Evolutionary conservation across 1,140 invertebrate genomes (phyloP).

Genomic region (Neoseiulus cucumeris): DNA sequence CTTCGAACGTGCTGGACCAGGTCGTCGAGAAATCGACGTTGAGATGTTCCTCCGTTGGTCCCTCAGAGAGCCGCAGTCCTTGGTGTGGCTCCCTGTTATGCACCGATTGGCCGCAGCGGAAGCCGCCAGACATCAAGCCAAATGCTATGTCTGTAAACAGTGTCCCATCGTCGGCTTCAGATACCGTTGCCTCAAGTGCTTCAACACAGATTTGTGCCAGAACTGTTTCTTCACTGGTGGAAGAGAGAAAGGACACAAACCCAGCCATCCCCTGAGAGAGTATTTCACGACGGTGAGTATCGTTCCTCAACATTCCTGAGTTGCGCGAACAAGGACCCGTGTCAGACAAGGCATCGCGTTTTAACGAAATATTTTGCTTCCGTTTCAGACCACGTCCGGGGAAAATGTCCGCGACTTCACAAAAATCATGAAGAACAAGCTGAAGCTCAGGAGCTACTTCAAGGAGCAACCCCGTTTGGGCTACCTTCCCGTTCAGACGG

Average conservation of each 20-base stretch:
- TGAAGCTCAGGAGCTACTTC: conserved; percentile 89
- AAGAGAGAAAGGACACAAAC: conserved; percentile 89
- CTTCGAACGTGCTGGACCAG: conserved; percentile 45
- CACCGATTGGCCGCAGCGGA: conserved; percentile 85
- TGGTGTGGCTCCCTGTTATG: conserved; percentile 94
- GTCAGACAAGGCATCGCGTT: no score
- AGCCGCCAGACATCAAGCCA: conserved; percentile 84
- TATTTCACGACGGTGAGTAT: conserved; percentile 82
- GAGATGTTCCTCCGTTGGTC: conserved; percentile 86
- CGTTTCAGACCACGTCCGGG: conserved; percentile 74
- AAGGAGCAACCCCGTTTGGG: conserved; percentile 87
- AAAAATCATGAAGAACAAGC: conserved; percentile 86
- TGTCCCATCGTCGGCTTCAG: conserved; percentile 92
- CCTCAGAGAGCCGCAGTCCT: conserved; percentile 82
- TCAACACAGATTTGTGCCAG: conserved; percentile 99
- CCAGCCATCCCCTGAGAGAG: conserved; percentile 98
- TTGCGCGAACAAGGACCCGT: no score
- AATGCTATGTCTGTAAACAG: conserved; percentile 97
- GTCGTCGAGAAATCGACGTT: conserved; percentile 37
- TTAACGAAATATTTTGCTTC: no score
- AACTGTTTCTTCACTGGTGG: conserved; percentile 94
- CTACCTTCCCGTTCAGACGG: conserved; percentile 87
- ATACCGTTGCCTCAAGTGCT: conserved; percentile 94
- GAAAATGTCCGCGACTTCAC: conserved; percentile 97
- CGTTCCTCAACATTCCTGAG: no score